These are phyloP conservation scores for Apocheima hispidaria DNA, from an alignment of 2,888 invertebrate species.

Conservation along the genomic window DNA sequence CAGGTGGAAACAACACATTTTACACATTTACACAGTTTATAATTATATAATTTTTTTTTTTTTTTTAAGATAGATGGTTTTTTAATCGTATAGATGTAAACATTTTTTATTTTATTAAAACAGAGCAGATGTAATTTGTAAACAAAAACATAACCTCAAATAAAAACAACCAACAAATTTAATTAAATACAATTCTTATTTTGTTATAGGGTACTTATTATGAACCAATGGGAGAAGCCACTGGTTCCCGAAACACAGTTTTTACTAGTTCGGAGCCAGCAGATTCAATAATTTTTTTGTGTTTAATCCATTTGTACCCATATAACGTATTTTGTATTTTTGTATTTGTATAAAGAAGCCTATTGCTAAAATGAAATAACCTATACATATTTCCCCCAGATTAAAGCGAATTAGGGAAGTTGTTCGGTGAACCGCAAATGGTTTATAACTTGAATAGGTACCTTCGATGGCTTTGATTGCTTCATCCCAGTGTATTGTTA, in stretches of 20 bases:
- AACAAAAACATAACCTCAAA: slow-evolving; percentile 35
- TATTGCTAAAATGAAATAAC: slow-evolving; percentile 21
- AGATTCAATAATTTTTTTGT: no score
- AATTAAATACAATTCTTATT: no score
- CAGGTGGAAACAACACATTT: no score
- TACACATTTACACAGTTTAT: no score
- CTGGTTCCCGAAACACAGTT: no score
- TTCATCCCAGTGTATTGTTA: slow-evolving; percentile 40
- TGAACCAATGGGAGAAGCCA: no score
- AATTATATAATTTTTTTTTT: no score
- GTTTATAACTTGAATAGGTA: slow-evolving; percentile 53
- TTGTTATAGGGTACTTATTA: no score
- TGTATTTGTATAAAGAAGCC: no score
- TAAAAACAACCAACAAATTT: neutral
- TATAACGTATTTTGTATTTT: no score
- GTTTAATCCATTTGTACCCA: no score
- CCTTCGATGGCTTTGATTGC: slow-evolving; percentile 40
- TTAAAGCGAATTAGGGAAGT: slow-evolving; percentile 74
- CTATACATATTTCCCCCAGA: slow-evolving; percentile 61
- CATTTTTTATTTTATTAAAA: slow-evolving; percentile 53
- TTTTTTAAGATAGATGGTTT: slow-evolving; percentile 50
- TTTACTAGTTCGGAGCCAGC: no score
- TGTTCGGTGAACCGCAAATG: slow-evolving; percentile 72
- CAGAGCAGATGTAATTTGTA: slow-evolving; percentile 4
- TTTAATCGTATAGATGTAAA: slow-evolving; percentile 54